Conservation (phyloP, 1,140 invertebrate genomes). For the Tetraneura akinire region DNA sequence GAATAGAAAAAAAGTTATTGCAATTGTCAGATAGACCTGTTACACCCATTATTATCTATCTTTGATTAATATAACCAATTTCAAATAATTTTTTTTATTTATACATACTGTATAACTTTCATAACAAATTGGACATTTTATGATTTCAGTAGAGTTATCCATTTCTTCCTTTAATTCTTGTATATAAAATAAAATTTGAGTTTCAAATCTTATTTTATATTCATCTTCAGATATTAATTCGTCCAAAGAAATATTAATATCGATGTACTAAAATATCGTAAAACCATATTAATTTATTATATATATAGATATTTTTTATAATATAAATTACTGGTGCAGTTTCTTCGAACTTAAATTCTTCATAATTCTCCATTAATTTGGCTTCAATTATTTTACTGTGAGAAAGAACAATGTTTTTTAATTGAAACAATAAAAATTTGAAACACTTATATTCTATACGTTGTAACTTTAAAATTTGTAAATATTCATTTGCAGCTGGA, state of each 20-base stretch:
- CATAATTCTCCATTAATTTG: constrained; percentile 66
- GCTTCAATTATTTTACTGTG: constrained; percentile 77
- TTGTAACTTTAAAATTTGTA: constrained; percentile 64
- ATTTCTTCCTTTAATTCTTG: constrained; percentile 59
- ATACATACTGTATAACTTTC: constrained; percentile 49
- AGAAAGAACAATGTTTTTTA: constrained; percentile 65
- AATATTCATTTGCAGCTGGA: constrained; percentile 61
- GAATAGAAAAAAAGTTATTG: no score
- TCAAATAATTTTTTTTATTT: no score
- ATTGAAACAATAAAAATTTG: constrained; percentile 64
- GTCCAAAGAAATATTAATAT: no score
- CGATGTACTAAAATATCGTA: no score
- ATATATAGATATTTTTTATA: constrained; percentile 56
- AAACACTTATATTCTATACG: constrained; percentile 72
- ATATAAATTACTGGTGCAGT: no score
- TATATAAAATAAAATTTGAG: constrained; percentile 58
- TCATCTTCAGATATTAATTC: constrained; percentile 52
- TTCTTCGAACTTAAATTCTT: constrained; percentile 59
- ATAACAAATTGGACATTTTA: constrained; percentile 71
- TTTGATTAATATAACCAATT: no score
- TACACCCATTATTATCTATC: no score
- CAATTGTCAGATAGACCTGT: no score
- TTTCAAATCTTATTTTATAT: constrained; percentile 60
- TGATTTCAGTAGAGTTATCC: constrained; percentile 55
- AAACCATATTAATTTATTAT: no score